Percentiles rank a stretch among this genome's conserved stretches.
These are phyloP conservation scores for Cottoperca gobio DNA, from an alignment of 2,797 vertebrate species.

Conservation along the genomic window DNA sequence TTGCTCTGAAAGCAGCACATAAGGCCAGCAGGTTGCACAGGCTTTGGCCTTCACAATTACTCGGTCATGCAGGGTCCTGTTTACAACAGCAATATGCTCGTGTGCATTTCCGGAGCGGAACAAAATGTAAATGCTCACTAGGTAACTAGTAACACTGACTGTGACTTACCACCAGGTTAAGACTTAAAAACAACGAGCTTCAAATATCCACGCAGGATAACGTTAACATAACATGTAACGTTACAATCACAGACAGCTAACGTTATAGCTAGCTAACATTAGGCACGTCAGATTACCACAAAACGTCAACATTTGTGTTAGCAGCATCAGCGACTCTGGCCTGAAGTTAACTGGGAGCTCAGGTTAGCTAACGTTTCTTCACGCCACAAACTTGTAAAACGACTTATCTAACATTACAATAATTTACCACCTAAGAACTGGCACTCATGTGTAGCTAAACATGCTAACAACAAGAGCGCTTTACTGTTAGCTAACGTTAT, in stretches of 20 bases:
- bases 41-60: conserved; percentile 10
- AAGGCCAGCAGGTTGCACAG: conserved; percentile 38
- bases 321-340: conserved; percentile 37
- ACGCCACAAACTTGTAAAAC: conserved; percentile 1
- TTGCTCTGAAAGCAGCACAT: conserved; percentile 15
- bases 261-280: neutral
- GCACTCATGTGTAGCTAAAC: fast-evolving
- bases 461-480: neutral
- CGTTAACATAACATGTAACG: neutral
- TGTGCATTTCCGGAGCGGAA: neutral
- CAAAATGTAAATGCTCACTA: conserved; percentile 5
- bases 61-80: neutral
- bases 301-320: conserved; percentile 24
- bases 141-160: neutral
- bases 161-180: no score
- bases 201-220: neutral
- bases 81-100: neutral
- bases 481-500: neutral
- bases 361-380: conserved; percentile 27
- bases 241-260: conserved; percentile 5
- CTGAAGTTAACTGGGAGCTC: conserved; percentile 45
- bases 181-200: neutral
- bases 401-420: no score
- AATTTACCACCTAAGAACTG: neutral
- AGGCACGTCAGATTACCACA: neutral